Evolutionary conservation across 2,797 vertebrate species (phyloP).

Genomic region (Sebastes alutus): DNA sequence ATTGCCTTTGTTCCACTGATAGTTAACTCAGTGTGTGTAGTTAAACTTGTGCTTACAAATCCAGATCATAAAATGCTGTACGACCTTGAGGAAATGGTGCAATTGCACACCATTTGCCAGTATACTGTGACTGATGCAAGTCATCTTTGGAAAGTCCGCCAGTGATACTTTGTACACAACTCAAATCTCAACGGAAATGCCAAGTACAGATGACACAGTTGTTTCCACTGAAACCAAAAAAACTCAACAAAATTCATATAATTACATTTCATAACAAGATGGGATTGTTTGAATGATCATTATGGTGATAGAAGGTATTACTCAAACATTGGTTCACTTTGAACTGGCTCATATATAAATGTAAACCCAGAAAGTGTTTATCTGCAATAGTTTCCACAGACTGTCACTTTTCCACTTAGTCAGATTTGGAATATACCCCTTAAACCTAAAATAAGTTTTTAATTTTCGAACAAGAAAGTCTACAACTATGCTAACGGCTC

Average conservation of each 20-base stretch:
- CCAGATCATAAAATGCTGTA: slow-evolving; percentile 11
- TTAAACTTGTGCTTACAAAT: slow-evolving; percentile 8
- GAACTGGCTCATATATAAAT: background rate
- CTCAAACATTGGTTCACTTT: background rate
- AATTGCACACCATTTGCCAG: background rate
- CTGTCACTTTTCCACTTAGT: background rate
- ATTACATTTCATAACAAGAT: background rate
- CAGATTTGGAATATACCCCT: background rate
- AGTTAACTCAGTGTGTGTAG: background rate
- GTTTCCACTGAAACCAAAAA: background rate
- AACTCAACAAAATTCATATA: background rate
- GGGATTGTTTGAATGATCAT: background rate
- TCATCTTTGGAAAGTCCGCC: background rate
- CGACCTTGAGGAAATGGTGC: background rate
- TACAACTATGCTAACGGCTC: background rate
- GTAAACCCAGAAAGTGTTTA: background rate
- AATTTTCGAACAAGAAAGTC: background rate
- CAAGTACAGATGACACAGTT: background rate
- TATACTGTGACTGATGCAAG: slow-evolving; percentile 11
- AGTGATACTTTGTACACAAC: background rate
- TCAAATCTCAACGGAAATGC: background rate
- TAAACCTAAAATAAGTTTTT: no score
- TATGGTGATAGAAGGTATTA: background rate
- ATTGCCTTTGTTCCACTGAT: slow-evolving; percentile 3
- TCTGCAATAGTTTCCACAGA: background rate